Evolutionary conservation across 2,113 vertebrate species (phyloP).

Genomic region (Pedionomus torquatus): DNA sequence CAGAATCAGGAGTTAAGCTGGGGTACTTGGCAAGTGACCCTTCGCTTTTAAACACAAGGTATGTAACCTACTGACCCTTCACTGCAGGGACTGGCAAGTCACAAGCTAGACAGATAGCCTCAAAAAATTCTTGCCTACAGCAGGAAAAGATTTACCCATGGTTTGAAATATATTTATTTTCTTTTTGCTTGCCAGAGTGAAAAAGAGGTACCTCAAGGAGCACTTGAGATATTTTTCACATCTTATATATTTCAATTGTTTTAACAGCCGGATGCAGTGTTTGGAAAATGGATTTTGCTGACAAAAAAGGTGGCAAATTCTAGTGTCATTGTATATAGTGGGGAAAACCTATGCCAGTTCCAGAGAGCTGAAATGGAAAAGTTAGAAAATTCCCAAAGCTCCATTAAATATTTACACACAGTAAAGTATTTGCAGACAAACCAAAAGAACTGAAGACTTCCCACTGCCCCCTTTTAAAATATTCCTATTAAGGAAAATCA

Average conservation of each 20-base stretch:
- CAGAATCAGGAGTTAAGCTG: neutral
- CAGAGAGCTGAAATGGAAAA: neutral
- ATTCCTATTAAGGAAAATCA: neutral
- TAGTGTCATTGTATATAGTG: neutral
- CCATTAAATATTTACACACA: slow-evolving; percentile 3
- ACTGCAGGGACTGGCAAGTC: slow-evolving; percentile 2
- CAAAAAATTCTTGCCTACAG: slow-evolving; percentile 8
- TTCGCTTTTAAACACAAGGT: neutral
- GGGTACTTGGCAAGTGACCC: slow-evolving; percentile 21
- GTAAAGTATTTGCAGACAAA: neutral
- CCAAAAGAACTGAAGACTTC: neutral
- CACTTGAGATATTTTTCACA: neutral
- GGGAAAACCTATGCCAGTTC: neutral
- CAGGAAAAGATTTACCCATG: neutral
- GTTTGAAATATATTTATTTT: neutral
- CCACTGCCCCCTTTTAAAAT: neutral
- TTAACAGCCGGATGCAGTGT: neutral
- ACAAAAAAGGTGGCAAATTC: slow-evolving; percentile 5
- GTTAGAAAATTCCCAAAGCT: slow-evolving; percentile 15
- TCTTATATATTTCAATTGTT: neutral
- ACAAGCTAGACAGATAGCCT: slow-evolving; percentile 7
- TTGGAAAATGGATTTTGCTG: slow-evolving; percentile 18
- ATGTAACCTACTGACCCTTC: slow-evolving; percentile 64
- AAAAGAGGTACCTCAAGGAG: neutral
- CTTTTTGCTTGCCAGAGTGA: neutral